Conservation (phyloP, 2,113 vertebrate genomes). For the Anolis carolinensis region DNA sequence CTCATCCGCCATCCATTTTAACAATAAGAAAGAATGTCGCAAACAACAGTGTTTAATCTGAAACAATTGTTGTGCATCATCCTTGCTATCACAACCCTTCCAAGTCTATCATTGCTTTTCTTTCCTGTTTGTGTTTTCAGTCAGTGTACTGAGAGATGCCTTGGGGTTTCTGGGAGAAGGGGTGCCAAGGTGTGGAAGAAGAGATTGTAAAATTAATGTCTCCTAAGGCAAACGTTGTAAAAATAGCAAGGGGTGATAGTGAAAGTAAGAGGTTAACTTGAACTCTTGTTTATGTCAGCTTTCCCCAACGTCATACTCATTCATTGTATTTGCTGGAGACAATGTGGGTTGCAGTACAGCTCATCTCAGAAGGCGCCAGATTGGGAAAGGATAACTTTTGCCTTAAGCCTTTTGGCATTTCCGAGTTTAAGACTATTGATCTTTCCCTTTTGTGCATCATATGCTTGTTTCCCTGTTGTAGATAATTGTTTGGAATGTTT, state of each 20-base stretch:
- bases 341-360: too few species aligned
- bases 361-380: too few species aligned
- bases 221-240: not conserved
- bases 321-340: too few species aligned
- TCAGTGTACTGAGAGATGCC: not conserved
- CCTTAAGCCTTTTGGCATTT: not conserved
- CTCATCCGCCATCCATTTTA: constrained; percentile 20
- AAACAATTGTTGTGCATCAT: constrained; percentile 27
- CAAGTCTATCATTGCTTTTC: constrained; percentile 31
- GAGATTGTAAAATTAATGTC: not conserved
- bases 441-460: constrained; percentile 28
- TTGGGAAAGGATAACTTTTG: too few species aligned
- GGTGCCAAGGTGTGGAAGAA: not conserved
- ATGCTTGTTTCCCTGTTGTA: not conserved
- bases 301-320: too few species aligned
- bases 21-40: constrained; percentile 40
- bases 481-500: constrained; percentile 38
- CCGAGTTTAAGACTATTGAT: constrained; percentile 13
- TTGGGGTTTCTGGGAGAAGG: not conserved
- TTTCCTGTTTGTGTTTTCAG: constrained; percentile 49
- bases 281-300: not conserved
- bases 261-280: constrained; percentile 1
- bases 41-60: constrained; percentile 38
- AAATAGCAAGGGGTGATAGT: not conserved
- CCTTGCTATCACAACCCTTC: constrained; percentile 13